phyloP scores from a whole-genome alignment of 1,140 invertebrate species.

The Drosophila pruinosa region DNA sequence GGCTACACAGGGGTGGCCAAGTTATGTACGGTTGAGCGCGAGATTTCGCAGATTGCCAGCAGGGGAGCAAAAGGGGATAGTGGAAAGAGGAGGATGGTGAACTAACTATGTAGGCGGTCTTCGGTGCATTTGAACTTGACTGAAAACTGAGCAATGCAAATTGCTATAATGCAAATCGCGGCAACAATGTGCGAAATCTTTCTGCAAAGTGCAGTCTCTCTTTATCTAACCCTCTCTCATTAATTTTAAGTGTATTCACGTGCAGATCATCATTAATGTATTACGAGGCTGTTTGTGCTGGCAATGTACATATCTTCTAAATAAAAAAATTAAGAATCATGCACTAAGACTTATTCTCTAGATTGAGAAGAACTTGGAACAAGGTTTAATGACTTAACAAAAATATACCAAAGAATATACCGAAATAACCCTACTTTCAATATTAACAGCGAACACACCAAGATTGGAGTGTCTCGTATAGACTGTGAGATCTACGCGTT shows the following conservation, averaged over 20 bases:
- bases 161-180: slow-evolving; percentile 72
- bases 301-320: slow-evolving; percentile 55
- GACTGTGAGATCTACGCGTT: no score
- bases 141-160: slow-evolving; percentile 68
- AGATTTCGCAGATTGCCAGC: slow-evolving; percentile 75
- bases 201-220: not conserved
- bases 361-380: no score
- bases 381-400: no score
- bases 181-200: slow-evolving; percentile 66
- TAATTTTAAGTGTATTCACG: no score
- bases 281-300: slow-evolving; percentile 74
- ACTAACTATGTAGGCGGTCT: slow-evolving; percentile 18
- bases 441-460: no score
- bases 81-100: not conserved
- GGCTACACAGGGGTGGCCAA: not conserved
- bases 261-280: slow-evolving; percentile 68
- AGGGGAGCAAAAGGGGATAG: slow-evolving; percentile 3
- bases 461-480: no score
- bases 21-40: slow-evolving; percentile 64
- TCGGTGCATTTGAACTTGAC: slow-evolving; percentile 34
- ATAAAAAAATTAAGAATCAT: no score
- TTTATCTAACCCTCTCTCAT: no score
- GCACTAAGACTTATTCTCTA: no score
- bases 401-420: no score
- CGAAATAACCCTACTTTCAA: no score